Evolutionary conservation across 2,888 invertebrate genomes (phyloP), one percentile per base, ranked within the genome.

Genomic region (Palloptera scutellata): DNA sequence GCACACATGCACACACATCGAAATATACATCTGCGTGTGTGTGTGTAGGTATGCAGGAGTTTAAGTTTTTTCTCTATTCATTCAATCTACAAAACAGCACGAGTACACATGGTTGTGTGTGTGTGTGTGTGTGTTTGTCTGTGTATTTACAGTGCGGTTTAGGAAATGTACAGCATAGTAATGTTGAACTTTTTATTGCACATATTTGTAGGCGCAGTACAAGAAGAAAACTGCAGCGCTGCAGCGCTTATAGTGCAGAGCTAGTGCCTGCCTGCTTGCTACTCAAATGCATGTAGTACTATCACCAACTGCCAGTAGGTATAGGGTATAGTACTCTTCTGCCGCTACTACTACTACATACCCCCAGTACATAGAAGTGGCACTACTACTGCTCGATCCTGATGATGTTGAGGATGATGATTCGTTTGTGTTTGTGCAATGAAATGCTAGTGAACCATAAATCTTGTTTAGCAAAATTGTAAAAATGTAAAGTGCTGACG

Each of bases 401-500:
- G 30, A 30, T 30, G 30, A 30, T 30, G 30, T 30, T 30, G 30
- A 30, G 5, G 48, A 15, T 48, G n/a, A 48, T 48, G 48, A 48
- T 48, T 48, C 19, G 20, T 13, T 10, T 60, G 20, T 19, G 15
- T 66, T 42, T 54, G 61, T 51, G 45, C 12, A 74, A 71, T 70
- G 70, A 69, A 75, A 72, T 69, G 70, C 71, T 73, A 73, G 72
- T 69, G 73, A 73, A 73, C 70, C 75, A 75, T 75, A 75, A 75
- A 74, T 75, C 74, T 74, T 74, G 73, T 72, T 75, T 74, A 75
- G 70, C 71, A 70, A 74, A 75, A 74, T 73, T 73, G 72, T 72
- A 72, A 69, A 70, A 68, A 72, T 73, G 73, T 70, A 70, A 68
- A 55, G 66, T 64, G 69, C 60, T 64, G 61, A 60, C 63, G 61